Conservation (phyloP, 2,888 invertebrate genomes). For the Melanotus villosus region DNA sequence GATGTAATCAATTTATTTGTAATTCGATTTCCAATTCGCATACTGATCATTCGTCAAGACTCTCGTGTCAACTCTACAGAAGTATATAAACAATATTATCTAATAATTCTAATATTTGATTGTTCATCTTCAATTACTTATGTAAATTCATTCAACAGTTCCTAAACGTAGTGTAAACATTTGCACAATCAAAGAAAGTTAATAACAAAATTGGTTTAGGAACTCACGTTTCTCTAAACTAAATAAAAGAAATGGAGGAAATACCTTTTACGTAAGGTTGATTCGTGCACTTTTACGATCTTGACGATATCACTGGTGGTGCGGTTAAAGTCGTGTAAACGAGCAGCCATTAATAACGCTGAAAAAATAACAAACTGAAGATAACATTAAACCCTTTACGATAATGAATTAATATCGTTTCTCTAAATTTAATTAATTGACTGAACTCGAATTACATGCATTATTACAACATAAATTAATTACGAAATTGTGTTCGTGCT, state of each 20-base stretch:
- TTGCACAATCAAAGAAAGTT: slow-evolving; percentile 7
- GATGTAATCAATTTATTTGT: slow-evolving; percentile 1
- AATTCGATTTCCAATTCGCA: background rate
- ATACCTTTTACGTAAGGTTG: slow-evolving; percentile 89
- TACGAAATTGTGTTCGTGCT: too few species aligned
- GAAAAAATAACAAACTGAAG: too few species aligned
- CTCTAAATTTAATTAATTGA: too few species aligned
- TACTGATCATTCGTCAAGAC: background rate
- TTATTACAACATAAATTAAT: too few species aligned
- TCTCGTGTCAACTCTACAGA: slow-evolving; percentile 1
- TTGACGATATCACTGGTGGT: slow-evolving; percentile 90
- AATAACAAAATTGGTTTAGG: slow-evolving; percentile 8
- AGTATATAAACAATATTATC: background rate
- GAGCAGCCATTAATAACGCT: slow-evolving; percentile 94
- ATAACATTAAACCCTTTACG: slow-evolving; percentile 1
- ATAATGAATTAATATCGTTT: background rate
- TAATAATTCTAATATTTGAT: background rate
- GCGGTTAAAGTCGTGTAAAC: slow-evolving; percentile 92
- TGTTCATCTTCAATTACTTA: background rate
- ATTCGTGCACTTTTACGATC: slow-evolving; percentile 96
- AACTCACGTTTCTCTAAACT: background rate
- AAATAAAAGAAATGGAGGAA: slow-evolving; percentile 13
- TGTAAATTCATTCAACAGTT: background rate
- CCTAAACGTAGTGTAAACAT: background rate
- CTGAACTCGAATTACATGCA: too few species aligned